A percentile compares a stretch with the other conserved stretches of the same genome.
These are phyloP conservation scores for Notamacropus eugenii DNA, from an alignment of 2,797 vertebrate species.

Conservation along the genomic window DNA sequence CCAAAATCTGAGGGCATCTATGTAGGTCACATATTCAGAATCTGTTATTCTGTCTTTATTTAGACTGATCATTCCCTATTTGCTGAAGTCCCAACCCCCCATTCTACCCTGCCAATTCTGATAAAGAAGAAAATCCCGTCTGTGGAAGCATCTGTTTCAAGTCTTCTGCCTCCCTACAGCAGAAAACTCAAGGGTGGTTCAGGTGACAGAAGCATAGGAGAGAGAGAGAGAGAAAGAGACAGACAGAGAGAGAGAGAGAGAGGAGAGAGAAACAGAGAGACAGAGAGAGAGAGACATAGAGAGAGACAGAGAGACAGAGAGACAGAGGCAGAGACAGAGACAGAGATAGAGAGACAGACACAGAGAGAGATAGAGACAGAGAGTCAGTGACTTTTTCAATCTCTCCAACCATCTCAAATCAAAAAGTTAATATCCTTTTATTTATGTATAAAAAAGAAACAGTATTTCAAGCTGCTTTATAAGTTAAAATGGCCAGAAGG, in stretches of 20 bases:
- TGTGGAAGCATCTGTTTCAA: conserved; percentile 23
- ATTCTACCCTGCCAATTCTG: conserved; percentile 31
- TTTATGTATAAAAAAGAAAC: too few species aligned
- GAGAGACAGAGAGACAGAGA: too few species aligned
- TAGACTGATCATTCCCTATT: background rate
- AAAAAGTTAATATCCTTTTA: background rate
- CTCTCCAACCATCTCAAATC: background rate
- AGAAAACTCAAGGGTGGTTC: background rate
- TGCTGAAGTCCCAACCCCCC: background rate
- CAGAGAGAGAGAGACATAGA: background rate
- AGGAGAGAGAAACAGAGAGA: background rate
- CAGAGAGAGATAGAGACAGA: too few species aligned
- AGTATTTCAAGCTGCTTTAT: background rate
- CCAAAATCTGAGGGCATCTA: conserved; percentile 20
- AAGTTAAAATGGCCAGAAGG: background rate
- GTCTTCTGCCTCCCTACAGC: background rate
- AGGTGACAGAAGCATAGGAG: background rate
- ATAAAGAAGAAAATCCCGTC: conserved; percentile 44
- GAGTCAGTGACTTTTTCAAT: background rate
- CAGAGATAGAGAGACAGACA: background rate
- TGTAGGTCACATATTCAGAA: background rate
- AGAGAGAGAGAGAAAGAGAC: background rate
- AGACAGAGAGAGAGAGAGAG: too few species aligned
- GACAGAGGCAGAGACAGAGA: background rate
- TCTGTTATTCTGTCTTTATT: conserved; percentile 33